Evolutionary conservation across 2,797 vertebrate genomes (phyloP).

Genomic region (Urophycis tenuis): DNA sequence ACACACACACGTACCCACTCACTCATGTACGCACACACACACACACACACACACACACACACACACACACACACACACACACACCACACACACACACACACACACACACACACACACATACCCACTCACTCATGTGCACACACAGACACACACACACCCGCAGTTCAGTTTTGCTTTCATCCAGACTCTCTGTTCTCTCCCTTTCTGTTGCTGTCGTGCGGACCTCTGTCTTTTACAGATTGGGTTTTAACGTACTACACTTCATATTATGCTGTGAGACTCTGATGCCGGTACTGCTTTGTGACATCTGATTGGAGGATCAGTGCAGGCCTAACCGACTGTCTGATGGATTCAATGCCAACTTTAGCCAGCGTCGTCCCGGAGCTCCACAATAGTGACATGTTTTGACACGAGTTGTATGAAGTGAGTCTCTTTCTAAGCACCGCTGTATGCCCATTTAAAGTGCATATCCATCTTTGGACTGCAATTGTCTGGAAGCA

Average conservation of each 20-base stretch:
- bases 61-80: background rate
- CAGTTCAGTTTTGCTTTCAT: background rate
- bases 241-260: background rate
- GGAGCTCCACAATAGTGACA: background rate
- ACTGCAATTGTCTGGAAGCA: constrained; percentile 8
- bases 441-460: constrained; percentile 19
- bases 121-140: too few species aligned
- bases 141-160: background rate
- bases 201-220: background rate
- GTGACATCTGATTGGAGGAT: background rate
- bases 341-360: background rate
- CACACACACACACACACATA: background rate
- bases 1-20: background rate
- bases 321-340: background rate
- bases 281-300: background rate
- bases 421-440: constrained; percentile 32
- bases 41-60: constrained; percentile 2
- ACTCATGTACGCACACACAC: constrained; percentile 3
- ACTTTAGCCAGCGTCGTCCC: background rate
- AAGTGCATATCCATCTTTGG: constrained; percentile 46
- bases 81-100: background rate
- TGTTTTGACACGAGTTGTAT: constrained; percentile 14
- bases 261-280: background rate
- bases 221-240: background rate
- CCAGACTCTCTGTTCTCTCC: background rate